Percentiles rank a stretch among this genome's conserved stretches.
Conservation (phyloP, 1,140 invertebrate species). For the Papilio polyxenes region DNA sequence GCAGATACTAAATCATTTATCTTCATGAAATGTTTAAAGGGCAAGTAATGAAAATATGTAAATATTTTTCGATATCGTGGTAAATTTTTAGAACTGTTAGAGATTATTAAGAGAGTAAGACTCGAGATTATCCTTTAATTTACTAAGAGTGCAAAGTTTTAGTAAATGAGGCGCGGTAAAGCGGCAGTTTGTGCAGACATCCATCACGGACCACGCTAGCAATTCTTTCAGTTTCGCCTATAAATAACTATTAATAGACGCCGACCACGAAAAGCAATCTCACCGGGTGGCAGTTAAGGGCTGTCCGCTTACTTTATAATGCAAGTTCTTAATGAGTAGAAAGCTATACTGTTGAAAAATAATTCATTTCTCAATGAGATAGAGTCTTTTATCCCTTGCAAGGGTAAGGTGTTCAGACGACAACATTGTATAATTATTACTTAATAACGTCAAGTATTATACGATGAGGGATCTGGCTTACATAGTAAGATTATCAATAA, state of each 20-base stretch:
- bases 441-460: conserved; percentile 55
- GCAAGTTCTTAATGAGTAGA: conserved; percentile 66
- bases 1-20: neutral
- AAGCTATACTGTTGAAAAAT: neutral
- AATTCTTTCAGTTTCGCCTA: conserved; percentile 49
- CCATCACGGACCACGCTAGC: conserved; percentile 3
- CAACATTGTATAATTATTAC: conserved; percentile 63
- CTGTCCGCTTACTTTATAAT: conserved; percentile 73
- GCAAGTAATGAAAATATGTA: too few species aligned
- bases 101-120: too few species aligned
- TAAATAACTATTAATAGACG: conserved; percentile 54
- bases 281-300: conserved; percentile 69
- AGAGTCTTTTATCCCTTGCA: conserved; percentile 3
- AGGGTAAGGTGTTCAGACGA: neutral
- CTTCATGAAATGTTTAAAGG: too few species aligned
- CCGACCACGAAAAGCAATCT: conserved; percentile 75
- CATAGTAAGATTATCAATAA: conserved; percentile 37
- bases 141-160: neutral
- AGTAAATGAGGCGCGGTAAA: neutral
- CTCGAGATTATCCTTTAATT: neutral
- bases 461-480: conserved; percentile 41
- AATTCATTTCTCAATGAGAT: neutral
- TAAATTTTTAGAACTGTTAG: too few species aligned
- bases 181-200: neutral
- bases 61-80: too few species aligned